phyloP scores from a whole-genome alignment of 1,140 invertebrate species.

The silkworm (Bombyx mori) region ASM3026992v2 NC_085133.1:2492001-2492500 shows the following conservation, averaged over 20 bases:
- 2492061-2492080: slow-evolving; percentile 16
- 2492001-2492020: slow-evolving; percentile 28
- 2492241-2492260: slow-evolving; percentile 63
- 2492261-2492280: slow-evolving; percentile 54
- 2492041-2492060: slow-evolving; percentile 9
- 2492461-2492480: slow-evolving; percentile 75
- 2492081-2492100: slow-evolving; percentile 4
- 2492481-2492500: slow-evolving; percentile 74
- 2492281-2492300: slow-evolving; percentile 66
- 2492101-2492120: neutral
- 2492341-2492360: slow-evolving; percentile 69
- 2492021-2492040: slow-evolving; percentile 29
- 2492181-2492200: slow-evolving; percentile 76
- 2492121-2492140: slow-evolving; percentile 6
- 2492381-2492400: slow-evolving; percentile 65
- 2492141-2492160: slow-evolving; percentile 75
- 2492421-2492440: slow-evolving; percentile 77
- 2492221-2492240: slow-evolving; percentile 62
- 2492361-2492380: slow-evolving; percentile 65
- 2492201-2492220: slow-evolving; percentile 65
- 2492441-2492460: slow-evolving; percentile 76
- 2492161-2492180: slow-evolving; percentile 73
- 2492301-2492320: slow-evolving; percentile 65
- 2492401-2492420: slow-evolving; percentile 73
- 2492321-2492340: slow-evolving; percentile 70